Conservation (phyloP, 2,113 vertebrate genomes). For the Gallinago undulata region DNA sequence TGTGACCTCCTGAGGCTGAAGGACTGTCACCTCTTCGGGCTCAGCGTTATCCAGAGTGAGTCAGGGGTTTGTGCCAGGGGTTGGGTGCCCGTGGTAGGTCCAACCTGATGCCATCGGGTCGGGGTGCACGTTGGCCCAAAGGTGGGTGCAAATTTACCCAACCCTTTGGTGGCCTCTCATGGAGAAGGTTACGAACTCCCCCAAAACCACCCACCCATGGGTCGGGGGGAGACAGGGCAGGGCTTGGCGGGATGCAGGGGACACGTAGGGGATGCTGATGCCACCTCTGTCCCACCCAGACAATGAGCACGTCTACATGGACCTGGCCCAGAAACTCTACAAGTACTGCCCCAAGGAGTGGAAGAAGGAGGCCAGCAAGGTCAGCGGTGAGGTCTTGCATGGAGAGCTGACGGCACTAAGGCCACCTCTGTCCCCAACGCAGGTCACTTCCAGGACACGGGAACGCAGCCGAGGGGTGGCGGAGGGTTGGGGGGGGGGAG, state of each 20-base stretch:
- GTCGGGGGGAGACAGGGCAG: neutral
- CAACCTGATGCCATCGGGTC: neutral
- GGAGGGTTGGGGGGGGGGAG: neutral
- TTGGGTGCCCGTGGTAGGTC: accelerated
- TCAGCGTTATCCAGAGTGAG: conserved; percentile 98
- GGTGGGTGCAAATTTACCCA: neutral
- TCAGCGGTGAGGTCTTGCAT: conserved; percentile 78
- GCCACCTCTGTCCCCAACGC: conserved; percentile 54
- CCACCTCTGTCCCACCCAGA: conserved; percentile 74
- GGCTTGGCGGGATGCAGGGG: neutral
- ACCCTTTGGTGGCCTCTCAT: neutral
- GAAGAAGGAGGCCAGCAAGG: conserved; percentile 99
- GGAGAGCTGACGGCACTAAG: conserved; percentile 72
- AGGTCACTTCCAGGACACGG: conserved; percentile 58
- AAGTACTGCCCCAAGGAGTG: conserved; percentile 99
- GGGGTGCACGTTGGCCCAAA: neutral
- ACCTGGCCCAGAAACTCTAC: conserved; percentile 94
- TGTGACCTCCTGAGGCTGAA: conserved; percentile 95
- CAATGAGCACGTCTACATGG: conserved; percentile 99
- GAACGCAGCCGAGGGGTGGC: neutral
- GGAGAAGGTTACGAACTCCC: neutral
- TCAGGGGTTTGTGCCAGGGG: accelerated
- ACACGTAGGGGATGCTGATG: neutral
- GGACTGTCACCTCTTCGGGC: conserved; percentile 96
- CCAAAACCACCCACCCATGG: accelerated